Percentiles rank a stretch among this genome's conserved stretches.
Conservation (phyloP, 2,113 vertebrate species). For the Scartelaos histophorus region DNA sequence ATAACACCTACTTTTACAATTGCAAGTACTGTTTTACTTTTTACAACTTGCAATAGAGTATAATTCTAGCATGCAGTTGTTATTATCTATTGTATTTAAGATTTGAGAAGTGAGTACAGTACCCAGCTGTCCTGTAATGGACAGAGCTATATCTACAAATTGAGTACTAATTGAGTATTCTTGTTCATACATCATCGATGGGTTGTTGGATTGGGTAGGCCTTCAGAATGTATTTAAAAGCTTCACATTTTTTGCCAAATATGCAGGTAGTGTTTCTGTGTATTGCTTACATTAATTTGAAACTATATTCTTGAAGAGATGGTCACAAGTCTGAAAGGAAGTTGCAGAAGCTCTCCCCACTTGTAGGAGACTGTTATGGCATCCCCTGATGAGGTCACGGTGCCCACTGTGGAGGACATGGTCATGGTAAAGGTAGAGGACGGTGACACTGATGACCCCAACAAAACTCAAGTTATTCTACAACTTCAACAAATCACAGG, state of each 20-base stretch:
- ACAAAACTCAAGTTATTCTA: conserved; percentile 92
- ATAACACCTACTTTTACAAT: no score
- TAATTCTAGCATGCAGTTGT: no score
- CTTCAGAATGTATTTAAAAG: background rate
- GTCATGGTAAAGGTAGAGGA: conserved; percentile 88
- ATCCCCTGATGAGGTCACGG: conserved; percentile 85
- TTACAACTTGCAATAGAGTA: no score
- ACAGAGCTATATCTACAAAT: no score
- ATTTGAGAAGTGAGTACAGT: no score
- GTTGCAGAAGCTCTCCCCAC: conserved; percentile 19
- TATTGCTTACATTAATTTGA: background rate
- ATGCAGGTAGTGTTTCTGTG: background rate
- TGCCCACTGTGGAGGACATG: conserved; percentile 91
- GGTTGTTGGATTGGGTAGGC: background rate
- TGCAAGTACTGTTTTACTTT: no score
- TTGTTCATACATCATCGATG: background rate
- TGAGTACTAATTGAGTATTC: background rate
- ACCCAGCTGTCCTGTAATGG: no score
- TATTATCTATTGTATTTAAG: no score
- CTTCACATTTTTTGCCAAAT: background rate
- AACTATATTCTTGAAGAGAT: conserved; percentile 27
- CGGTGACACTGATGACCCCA: conserved; percentile 83
- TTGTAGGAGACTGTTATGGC: conserved; percentile 79
- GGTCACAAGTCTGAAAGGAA: conserved; percentile 33
- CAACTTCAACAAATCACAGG: conserved; percentile 92